A percentile compares a stretch with the other conserved stretches of the same genome.
phyloP scores from a whole-genome alignment of 2,797 vertebrate species.

The Antrozous pallidus region DNA sequence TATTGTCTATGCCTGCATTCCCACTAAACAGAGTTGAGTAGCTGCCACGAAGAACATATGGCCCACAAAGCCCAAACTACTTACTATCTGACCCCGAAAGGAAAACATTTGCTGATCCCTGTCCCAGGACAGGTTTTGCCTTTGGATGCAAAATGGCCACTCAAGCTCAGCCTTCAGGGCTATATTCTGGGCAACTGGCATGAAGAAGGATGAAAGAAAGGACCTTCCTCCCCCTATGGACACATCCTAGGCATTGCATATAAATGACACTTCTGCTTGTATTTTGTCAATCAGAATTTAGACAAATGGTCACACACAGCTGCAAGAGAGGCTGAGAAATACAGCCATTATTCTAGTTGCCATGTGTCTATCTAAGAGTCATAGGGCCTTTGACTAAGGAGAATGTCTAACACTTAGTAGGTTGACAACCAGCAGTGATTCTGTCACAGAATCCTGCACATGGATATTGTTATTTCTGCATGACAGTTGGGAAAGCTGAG shows the following conservation, averaged over 20 bases:
- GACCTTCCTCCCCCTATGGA: neutral
- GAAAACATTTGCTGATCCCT: slow-evolving; percentile 17
- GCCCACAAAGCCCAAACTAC: neutral
- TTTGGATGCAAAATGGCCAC: neutral
- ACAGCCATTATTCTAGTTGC: neutral
- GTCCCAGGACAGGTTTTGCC: neutral
- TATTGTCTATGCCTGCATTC: neutral
- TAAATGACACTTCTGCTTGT: neutral
- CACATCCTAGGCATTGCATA: neutral
- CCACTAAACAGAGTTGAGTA: neutral
- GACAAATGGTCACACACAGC: neutral
- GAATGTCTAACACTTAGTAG: neutral
- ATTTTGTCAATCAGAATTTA: neutral
- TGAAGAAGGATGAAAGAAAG: neutral
- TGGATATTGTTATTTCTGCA: neutral
- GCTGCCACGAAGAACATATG: neutral
- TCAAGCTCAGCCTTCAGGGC: neutral
- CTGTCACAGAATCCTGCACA: neutral
- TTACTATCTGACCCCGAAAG: neutral
- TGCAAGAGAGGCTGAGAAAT: neutral
- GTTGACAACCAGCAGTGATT: neutral
- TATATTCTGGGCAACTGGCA: neutral
- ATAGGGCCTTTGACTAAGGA: neutral
- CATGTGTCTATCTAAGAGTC: neutral
- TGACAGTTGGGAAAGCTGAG: neutral